Base-by-base conservation (phyloP, 2,113 vertebrate genomes). In the Xiphophorus couchianus region DNA sequence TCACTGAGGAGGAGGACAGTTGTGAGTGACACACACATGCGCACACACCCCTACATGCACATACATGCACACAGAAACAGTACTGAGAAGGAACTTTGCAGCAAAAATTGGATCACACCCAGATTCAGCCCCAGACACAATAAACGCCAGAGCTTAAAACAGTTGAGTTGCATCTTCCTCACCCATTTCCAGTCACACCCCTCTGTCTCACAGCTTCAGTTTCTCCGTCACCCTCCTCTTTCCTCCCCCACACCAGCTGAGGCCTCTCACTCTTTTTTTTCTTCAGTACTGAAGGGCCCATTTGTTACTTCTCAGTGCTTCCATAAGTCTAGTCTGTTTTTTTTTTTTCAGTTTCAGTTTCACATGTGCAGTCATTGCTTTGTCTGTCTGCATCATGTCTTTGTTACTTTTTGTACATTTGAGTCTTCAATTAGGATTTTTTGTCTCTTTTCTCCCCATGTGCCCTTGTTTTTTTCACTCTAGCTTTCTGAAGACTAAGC, bases 1-100 rank as follows among this genome's bases (percentile, higher is more conserved):
- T 96, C 82, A 96, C 95, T 14, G 95, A 97, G 84, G 96, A 97
- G 90, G 96, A 97, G 83, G 92, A 93, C 91, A 92, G 91, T 89
- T 93, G 92, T 93, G 76, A 92, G 92, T 93, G 27, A 27, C 44
- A 82, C 82, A 67, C 74, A 74, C 71, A 74, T 74, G 74, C 76
- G 76, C 79, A 69, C 61, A 61, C 76, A 77, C 70, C 65, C 69
- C 51, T 28, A 28, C 28, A 28, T 28, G 28, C 39, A 82, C 82
- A 67, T 69, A 70, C 69, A 74, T 74, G 72, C 76, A 79, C 77
- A 65, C 63, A 63, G 73, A 77, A 73, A 69, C 71, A 65, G n/a
- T 77, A 51, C 35, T 79, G 37, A 77, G 85, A 77, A 37, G 2
- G 31, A 78, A 30, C 58, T 51, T 68, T 69, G 39, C 48, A 83